Conservation (phyloP, 2,113 vertebrate species). For the Aegithalos caudatus region DNA sequence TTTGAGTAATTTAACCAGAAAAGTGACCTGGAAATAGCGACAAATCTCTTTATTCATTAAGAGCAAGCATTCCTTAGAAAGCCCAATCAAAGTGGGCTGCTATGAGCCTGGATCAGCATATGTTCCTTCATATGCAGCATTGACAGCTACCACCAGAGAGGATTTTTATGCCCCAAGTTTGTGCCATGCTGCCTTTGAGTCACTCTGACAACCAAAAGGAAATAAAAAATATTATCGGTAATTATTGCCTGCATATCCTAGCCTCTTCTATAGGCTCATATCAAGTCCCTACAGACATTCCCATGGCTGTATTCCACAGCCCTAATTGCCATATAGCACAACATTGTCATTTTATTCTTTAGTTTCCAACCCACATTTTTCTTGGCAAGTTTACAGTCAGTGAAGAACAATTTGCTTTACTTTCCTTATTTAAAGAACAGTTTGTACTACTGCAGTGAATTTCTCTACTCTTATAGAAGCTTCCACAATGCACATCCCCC, state of each 20-base stretch:
- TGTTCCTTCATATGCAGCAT: background rate
- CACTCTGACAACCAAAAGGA: background rate
- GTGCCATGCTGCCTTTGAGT: background rate
- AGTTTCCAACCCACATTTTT: background rate
- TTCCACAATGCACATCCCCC: background rate
- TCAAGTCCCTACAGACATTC: background rate
- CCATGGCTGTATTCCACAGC: background rate
- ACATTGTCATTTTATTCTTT: background rate
- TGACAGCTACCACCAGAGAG: background rate
- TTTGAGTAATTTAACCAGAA: background rate
- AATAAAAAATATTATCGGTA: background rate
- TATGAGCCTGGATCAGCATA: background rate
- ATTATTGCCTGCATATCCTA: background rate
- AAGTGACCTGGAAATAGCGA: background rate
- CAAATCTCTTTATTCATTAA: background rate
- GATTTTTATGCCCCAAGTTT: background rate
- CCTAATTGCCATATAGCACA: background rate
- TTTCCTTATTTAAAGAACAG: background rate
- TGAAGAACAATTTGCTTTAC: background rate
- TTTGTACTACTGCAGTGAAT: background rate
- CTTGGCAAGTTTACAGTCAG: background rate
- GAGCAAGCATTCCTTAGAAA: background rate
- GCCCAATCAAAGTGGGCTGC: background rate
- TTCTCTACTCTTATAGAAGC: background rate
- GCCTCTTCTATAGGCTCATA: background rate